phyloP scores from a whole-genome alignment of 1,140 invertebrate species.

The Uloborus diversus region DNA sequence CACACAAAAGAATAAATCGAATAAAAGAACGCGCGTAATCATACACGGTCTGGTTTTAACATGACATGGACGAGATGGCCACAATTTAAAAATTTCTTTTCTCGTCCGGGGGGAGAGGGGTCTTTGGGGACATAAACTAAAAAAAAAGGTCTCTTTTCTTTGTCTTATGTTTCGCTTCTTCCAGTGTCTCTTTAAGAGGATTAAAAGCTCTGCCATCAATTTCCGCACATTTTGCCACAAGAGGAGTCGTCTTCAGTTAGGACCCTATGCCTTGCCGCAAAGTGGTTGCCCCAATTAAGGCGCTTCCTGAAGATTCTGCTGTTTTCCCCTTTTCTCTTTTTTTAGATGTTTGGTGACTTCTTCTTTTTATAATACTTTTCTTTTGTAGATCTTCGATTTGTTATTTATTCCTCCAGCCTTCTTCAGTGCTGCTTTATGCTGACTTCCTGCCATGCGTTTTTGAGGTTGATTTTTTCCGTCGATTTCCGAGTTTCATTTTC shows the following conservation, averaged over 20 bases:
- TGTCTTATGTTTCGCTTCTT: constrained; percentile 53
- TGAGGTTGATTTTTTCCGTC: constrained; percentile 14
- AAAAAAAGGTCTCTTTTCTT: constrained; percentile 20
- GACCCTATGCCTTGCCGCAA: constrained; percentile 18
- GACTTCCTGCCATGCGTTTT: constrained; percentile 37
- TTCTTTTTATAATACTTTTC: neutral
- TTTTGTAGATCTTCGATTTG: neutral
- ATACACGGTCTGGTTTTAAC: constrained; percentile 33
- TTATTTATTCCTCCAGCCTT: neutral
- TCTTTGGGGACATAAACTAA: neutral
- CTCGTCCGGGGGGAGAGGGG: neutral
- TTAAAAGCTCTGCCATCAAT: constrained; percentile 57
- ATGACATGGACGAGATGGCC: constrained; percentile 26
- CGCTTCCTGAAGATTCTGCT: constrained; percentile 42
- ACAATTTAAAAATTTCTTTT: constrained; percentile 20
- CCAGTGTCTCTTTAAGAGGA: constrained; percentile 50
- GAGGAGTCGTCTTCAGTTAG: constrained; percentile 32
- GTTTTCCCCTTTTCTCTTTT: constrained; percentile 12
- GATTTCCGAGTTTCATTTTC: constrained; percentile 51
- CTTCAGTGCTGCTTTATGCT: constrained; percentile 40
- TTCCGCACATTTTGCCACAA: constrained; percentile 52
- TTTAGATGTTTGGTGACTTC: neutral
- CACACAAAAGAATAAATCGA: neutral
- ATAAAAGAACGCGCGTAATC: constrained; percentile 31
- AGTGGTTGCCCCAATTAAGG: constrained; percentile 54